phyloP scores from a whole-genome alignment of 2,113 vertebrate species.

The Isurus oxyrinchus region DNA sequence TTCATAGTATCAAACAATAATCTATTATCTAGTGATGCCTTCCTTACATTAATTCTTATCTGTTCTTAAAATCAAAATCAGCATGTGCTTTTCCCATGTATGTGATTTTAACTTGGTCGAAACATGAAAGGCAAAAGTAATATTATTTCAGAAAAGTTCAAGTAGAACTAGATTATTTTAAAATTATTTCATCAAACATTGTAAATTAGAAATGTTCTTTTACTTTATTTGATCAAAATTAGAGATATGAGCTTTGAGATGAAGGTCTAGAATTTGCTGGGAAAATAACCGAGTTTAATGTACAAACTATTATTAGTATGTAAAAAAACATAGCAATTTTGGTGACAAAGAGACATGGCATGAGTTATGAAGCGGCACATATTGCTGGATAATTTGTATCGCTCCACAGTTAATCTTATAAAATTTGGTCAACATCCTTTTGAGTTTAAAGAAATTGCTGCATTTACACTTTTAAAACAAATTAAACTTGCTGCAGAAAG shows the following conservation, averaged over 20 bases:
- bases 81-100: neutral
- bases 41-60: neutral
- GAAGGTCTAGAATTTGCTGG: neutral
- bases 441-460: neutral
- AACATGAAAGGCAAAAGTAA: neutral
- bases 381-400: neutral
- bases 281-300: neutral
- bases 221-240: neutral
- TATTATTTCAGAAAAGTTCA: neutral
- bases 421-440: neutral
- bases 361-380: neutral
- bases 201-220: neutral
- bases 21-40: neutral
- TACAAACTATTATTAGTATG: neutral
- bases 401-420: neutral
- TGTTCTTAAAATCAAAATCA: neutral
- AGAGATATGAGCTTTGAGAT: neutral
- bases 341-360: neutral
- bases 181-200: neutral
- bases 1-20: neutral
- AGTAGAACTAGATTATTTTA: neutral
- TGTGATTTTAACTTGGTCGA: constrained; percentile 6
- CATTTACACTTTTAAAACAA: neutral
- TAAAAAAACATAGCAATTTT: neutral
- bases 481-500: neutral